phyloP scores from a whole-genome alignment of 2,797 vertebrate species.

The Arctocebus calabarensis region DNA sequence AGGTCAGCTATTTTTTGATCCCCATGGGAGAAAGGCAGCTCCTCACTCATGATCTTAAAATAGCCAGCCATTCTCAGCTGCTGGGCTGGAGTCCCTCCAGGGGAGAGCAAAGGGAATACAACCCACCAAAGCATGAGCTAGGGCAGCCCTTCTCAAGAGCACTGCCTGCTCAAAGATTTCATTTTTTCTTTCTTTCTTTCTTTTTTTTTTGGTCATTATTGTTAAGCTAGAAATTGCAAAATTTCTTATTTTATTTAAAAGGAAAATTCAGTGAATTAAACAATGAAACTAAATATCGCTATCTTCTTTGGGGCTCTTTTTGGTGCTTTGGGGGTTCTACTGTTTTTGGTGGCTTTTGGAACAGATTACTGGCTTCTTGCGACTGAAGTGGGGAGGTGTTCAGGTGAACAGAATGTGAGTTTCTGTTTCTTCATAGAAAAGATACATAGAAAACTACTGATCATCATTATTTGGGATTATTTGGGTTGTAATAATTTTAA shows the following conservation, averaged over 20 bases:
- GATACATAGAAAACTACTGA: neutral
- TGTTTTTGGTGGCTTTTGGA: slow-evolving; percentile 96
- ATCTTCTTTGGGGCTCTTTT: slow-evolving; percentile 97
- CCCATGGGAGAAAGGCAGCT: slow-evolving; percentile 84
- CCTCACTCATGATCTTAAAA: slow-evolving; percentile 94
- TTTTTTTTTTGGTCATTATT: neutral
- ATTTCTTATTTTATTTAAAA: neutral
- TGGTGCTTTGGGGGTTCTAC: slow-evolving; percentile 93
- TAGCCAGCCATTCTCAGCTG: slow-evolving; percentile 90
- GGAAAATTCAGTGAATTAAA: slow-evolving; percentile 2
- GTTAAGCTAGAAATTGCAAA: slow-evolving; percentile 7
- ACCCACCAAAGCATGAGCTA: slow-evolving; percentile 70
- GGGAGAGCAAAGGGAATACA: slow-evolving; percentile 78
- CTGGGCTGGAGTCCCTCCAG: slow-evolving; percentile 85
- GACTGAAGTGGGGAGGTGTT: slow-evolving; percentile 92
- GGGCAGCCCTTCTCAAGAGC: slow-evolving; percentile 72
- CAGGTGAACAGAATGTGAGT: slow-evolving; percentile 86
- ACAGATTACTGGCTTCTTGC: slow-evolving; percentile 98
- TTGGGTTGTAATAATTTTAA: neutral
- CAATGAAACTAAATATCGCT: slow-evolving; percentile 95
- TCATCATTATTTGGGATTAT: neutral
- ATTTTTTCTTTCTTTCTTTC: slow-evolving; percentile 30
- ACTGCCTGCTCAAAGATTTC: slow-evolving; percentile 40
- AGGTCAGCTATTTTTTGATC: slow-evolving; percentile 94
- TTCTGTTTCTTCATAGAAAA: slow-evolving; percentile 59